Evolutionary conservation across 2,113 vertebrate genomes (phyloP).

Genomic region (Benitochromis conjunctus): DNA sequence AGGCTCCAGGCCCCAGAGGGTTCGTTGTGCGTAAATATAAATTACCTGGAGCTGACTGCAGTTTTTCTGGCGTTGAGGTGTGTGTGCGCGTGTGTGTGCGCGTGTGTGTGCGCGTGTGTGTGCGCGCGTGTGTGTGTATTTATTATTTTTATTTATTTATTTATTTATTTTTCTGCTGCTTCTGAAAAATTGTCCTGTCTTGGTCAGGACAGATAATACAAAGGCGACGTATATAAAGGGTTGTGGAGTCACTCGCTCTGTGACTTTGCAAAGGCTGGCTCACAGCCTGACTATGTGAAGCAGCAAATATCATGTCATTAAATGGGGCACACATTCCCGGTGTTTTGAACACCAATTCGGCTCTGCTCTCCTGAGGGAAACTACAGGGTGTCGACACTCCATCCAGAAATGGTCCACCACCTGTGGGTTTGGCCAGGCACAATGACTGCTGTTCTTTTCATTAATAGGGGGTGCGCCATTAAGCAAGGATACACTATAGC

Average conservation of each 20-base stretch:
- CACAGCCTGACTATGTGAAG: neutral
- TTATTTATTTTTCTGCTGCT: neutral
- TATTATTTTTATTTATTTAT: too few species aligned
- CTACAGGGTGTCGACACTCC: neutral
- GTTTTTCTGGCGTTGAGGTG: neutral
- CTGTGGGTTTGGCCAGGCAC: neutral
- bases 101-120: too few species aligned
- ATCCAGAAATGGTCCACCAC: neutral
- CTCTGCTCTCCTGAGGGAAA: neutral
- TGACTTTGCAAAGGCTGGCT: neutral
- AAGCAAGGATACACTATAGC: too few species aligned
- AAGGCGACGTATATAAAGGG: neutral
- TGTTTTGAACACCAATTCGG: neutral
- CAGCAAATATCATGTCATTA: neutral
- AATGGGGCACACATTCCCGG: neutral
- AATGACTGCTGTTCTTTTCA: neutral
- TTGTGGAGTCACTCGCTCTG: neutral
- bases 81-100: too few species aligned
- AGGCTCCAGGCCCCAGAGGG: neutral
- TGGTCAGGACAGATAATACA: neutral
- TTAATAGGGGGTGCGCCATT: too few species aligned
- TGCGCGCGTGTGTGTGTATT: too few species aligned
- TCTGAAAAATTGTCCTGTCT: neutral
- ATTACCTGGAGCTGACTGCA: neutral
- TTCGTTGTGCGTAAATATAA: neutral